A percentile compares a stretch with the other conserved stretches of the same genome.
Evolutionary conservation across 1,140 invertebrate species (phyloP).

Genomic region (Aplysia californica): DNA sequence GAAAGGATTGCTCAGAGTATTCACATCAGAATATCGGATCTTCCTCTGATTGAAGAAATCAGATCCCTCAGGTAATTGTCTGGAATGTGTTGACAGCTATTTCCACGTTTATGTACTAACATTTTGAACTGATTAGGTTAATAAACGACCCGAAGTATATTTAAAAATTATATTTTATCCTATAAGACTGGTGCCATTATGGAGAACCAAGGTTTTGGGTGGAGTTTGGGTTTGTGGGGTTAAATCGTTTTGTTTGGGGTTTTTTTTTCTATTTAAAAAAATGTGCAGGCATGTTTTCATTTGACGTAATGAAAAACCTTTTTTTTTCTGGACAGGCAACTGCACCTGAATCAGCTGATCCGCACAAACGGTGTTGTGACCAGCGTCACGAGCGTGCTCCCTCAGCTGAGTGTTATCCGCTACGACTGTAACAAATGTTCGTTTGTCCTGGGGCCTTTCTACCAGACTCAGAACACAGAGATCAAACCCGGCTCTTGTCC

Average conservation of each 20-base stretch:
- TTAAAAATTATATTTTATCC: no score
- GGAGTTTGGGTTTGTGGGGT: no score
- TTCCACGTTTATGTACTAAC: no score
- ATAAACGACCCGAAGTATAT: no score
- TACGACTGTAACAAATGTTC: slow-evolving; percentile 98
- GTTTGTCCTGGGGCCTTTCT: slow-evolving; percentile 94
- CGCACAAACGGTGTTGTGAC: slow-evolving; percentile 96
- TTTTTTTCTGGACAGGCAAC: slow-evolving; percentile 86
- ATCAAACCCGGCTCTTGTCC: slow-evolving; percentile 96
- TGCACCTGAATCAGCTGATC: slow-evolving; percentile 94
- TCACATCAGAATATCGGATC: slow-evolving; percentile 92
- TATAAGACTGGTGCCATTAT: no score
- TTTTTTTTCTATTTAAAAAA: no score
- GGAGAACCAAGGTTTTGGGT: no score
- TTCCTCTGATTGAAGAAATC: slow-evolving; percentile 96
- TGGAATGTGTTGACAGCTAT: no score
- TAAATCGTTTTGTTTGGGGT: no score
- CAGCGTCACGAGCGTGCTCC: slow-evolving; percentile 93
- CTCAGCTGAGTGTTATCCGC: slow-evolving; percentile 95
- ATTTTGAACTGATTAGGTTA: no score
- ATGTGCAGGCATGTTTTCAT: no score
- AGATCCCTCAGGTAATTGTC: slow-evolving; percentile 82
- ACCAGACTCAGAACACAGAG: slow-evolving; percentile 91
- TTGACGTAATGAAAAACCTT: no score
- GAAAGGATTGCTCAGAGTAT: slow-evolving; percentile 89